These are phyloP conservation scores for Theropithecus gelada DNA, from an alignment of 2,113 vertebrate genomes.

Conservation along the genomic window DNA sequence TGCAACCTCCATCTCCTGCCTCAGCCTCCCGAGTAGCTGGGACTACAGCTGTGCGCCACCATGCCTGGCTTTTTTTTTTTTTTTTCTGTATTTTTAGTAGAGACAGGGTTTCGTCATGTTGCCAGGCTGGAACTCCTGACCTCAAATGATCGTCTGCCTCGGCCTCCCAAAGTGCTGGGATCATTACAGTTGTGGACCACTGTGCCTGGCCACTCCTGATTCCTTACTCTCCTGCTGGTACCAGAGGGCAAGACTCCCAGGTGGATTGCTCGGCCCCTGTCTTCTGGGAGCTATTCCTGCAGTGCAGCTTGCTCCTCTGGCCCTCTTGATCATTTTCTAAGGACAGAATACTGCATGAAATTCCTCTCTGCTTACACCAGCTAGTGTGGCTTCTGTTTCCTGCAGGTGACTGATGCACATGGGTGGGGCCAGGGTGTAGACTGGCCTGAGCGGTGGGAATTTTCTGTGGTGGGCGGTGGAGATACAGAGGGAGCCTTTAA, in stretches of 20 bases:
- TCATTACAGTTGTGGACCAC: no score
- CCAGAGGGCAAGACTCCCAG: not conserved
- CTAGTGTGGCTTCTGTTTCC: not conserved
- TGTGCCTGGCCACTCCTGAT: not conserved
- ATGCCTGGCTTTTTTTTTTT: no score
- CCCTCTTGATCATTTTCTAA: not conserved
- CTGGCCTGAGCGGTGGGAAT: not conserved
- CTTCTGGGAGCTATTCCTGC: not conserved
- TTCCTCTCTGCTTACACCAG: conserved; percentile 1
- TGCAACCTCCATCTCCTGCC: no score
- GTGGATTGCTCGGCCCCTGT: not conserved
- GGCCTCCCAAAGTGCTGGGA: no score
- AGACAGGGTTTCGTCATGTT: no score
- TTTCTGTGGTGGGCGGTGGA: not conserved
- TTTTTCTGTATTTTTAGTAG: no score
- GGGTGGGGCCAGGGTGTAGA: not conserved
- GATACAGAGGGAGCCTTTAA: not conserved
- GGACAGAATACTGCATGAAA: not conserved
- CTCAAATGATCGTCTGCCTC: no score
- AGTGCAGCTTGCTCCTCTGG: not conserved
- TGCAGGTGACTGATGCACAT: not conserved
- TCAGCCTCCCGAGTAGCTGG: no score
- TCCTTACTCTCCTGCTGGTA: not conserved
- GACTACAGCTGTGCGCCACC: no score
- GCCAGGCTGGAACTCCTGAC: no score